These are phyloP conservation scores for Eulemur mongoz DNA, from an alignment of 2,797 vertebrate genomes.

Conservation along the genomic window DNA sequence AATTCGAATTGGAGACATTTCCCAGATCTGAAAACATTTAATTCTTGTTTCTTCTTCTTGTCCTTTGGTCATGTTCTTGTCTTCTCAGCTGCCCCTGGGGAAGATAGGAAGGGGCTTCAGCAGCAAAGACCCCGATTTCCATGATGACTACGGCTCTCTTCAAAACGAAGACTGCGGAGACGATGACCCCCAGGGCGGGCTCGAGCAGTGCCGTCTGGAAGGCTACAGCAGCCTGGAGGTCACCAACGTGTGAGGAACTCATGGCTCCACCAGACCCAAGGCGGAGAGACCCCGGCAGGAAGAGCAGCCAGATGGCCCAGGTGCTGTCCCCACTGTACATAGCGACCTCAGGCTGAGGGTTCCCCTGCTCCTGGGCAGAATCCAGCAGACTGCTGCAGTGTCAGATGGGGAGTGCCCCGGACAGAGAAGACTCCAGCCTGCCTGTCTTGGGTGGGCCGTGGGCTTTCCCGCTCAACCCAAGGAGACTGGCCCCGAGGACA, in stretches of 20 bases:
- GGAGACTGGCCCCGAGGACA: not conserved
- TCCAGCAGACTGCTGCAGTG: rapidly evolving
- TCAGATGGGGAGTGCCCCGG: not conserved
- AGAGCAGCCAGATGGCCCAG: rapidly evolving
- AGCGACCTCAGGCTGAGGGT: not conserved
- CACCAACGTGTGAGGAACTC: slow-evolving; percentile 66
- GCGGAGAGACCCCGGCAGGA: rapidly evolving
- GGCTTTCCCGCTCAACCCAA: not conserved
- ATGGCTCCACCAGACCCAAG: rapidly evolving
- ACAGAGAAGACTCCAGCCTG: not conserved
- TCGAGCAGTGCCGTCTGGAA: slow-evolving; percentile 54
- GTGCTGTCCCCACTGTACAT: not conserved
- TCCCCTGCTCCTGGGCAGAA: not conserved
- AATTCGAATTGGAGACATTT: rapidly evolving
- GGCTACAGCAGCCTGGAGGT: slow-evolving; percentile 69
- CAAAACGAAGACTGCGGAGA: slow-evolving; percentile 73
- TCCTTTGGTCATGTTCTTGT: not conserved
- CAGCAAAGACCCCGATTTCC: slow-evolving; percentile 74
- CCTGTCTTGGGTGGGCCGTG: rapidly evolving
- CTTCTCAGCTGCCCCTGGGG: slow-evolving; percentile 75
- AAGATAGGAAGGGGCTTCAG: slow-evolving; percentile 78
- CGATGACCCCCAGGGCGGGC: slow-evolving; percentile 39
- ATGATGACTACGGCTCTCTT: slow-evolving; percentile 72
- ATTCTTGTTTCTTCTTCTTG: not conserved
- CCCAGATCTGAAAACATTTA: not conserved